phyloP scores from a whole-genome alignment of 2,113 vertebrate genomes.

The Cephalopterus ornatus region DNA sequence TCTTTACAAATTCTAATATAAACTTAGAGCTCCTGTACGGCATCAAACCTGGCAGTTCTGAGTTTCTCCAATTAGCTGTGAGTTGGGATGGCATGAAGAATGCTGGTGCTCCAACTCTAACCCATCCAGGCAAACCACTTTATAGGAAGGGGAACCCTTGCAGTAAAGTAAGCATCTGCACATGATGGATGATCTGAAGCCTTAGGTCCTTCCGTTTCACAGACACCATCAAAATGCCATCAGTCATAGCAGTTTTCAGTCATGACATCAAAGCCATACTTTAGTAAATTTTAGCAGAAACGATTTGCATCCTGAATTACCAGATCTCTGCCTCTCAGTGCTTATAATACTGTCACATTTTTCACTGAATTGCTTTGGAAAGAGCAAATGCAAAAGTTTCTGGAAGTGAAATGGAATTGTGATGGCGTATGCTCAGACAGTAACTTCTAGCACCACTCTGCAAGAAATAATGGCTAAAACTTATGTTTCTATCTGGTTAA shows the following conservation, averaged over 20 bases:
- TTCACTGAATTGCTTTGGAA: background rate
- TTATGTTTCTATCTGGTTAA: background rate
- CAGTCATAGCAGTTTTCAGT: background rate
- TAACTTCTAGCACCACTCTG: background rate
- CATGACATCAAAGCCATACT: background rate
- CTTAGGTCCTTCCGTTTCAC: constrained; percentile 9
- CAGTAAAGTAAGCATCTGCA: background rate
- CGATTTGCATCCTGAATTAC: constrained; percentile 2
- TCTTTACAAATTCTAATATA: background rate
- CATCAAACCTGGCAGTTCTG: background rate
- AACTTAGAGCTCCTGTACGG: background rate
- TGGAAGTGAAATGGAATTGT: background rate
- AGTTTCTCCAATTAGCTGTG: background rate
- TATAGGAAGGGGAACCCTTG: background rate
- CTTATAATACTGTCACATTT: background rate
- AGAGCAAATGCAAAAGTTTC: background rate
- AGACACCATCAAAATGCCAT: background rate
- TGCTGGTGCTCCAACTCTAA: background rate
- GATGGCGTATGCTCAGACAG: background rate
- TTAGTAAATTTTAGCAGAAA: constrained; percentile 13
- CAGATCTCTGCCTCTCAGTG: background rate
- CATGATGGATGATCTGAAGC: background rate
- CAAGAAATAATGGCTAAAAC: background rate
- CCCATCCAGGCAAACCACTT: background rate
- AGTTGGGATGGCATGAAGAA: background rate